Conservation (phyloP, 2,797 vertebrate genomes). For the Vespertilio murinus region DNA sequence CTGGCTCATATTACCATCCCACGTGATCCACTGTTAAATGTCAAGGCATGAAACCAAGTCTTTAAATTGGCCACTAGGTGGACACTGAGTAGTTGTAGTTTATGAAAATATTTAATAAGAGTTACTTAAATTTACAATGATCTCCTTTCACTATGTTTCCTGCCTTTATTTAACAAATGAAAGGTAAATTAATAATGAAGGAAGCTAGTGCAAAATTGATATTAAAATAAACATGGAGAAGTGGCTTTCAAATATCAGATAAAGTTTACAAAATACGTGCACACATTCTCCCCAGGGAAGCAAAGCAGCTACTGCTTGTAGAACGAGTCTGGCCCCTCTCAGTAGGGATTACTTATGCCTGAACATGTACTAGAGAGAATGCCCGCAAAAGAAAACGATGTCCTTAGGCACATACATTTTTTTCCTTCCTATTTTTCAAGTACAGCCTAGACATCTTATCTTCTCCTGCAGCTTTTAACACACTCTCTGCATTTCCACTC, state of each 20-base stretch:
- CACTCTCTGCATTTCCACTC: not conserved
- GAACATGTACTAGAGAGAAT: not conserved
- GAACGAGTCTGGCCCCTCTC: not conserved
- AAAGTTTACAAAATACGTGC: not conserved
- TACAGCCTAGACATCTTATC: not conserved
- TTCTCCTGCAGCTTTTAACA: conserved; percentile 15
- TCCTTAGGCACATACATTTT: not conserved
- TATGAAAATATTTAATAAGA: conserved; percentile 33
- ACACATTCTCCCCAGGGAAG: not conserved
- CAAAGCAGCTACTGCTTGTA: not conserved
- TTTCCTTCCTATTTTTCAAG: not conserved
- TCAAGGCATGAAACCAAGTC: not conserved
- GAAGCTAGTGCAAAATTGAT: not conserved
- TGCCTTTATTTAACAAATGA: conserved; percentile 25
- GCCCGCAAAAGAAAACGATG: not conserved
- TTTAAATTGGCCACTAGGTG: conserved; percentile 31
- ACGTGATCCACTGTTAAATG: not conserved
- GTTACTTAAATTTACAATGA: not conserved
- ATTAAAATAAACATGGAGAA: conserved; percentile 28
- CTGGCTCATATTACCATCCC: not conserved
- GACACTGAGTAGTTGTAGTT: conserved; percentile 27
- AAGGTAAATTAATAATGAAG: not conserved
- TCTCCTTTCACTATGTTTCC: not conserved
- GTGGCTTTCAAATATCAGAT: not conserved
- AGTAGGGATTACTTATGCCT: not conserved